Evolutionary conservation across 2,888 invertebrate genomes (phyloP), one percentile per base, ranked within the genome.

Genomic region (Pinctada fucata): DNA sequence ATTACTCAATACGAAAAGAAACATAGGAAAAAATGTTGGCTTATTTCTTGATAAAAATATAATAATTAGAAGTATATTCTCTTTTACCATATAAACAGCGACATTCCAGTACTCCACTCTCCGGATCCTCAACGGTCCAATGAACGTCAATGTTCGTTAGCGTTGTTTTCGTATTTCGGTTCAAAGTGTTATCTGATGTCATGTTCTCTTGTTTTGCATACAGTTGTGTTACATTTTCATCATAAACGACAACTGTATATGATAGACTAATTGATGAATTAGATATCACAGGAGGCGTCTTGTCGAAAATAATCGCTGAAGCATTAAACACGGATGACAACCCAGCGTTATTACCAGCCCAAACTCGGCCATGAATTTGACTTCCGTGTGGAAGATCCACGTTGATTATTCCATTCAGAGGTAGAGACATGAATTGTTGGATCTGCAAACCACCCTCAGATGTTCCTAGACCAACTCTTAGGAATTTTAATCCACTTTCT

Each of bases 101-200:
- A 49, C 69, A 69, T 47, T 16, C 48, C 10, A 47, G 47, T 13
- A 69, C n/a, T 69, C 50, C 69, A 69, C 69, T 69, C 16, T 69
- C 69, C 8, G 16, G 16, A 49, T 69, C 69, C 49, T 49, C 10
- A 5, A 49, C 49, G 3, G 13, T 3, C 69, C 69, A 69, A 49
- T 47, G 47, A 3, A 69, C 69, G n/a, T 49, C 5, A 49, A 69
- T 3, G 3, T 47, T 69, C 13, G 69, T 49, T 13, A 3, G 10
- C 3, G 16, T 69, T 69, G 5, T 49, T 13, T n/a, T 69, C 58
- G 58, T 58, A 10, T 31, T 31, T 31, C 31, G 31, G 31, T 31
- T 31, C 31, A 31, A 31, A 31, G 31, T 31, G 31, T 31, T 16
- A 49, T 69, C 16, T 69, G 49, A 48, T 69, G 13, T 49, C 48